These are phyloP conservation scores for Cryptus armator DNA, from an alignment of 2,888 invertebrate species.

Conservation along the genomic window DNA sequence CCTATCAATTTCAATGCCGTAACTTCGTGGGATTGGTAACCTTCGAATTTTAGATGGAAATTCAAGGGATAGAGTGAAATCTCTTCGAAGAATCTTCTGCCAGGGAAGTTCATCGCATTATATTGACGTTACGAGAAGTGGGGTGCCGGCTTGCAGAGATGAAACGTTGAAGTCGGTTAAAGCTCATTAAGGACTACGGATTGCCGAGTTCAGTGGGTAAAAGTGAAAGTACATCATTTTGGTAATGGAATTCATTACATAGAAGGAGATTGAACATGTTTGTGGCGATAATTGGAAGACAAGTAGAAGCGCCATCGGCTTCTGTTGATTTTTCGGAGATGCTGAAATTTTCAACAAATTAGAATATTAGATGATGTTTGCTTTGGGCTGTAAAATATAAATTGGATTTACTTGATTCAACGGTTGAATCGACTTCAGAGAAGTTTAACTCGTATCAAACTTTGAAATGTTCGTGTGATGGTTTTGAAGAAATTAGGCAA, in stretches of 20 bases:
- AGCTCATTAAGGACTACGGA: background rate
- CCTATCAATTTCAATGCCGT: slow-evolving; percentile 15
- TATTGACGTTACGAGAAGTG: background rate
- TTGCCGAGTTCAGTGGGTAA: background rate
- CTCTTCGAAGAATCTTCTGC: background rate
- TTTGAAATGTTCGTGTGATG: too few species aligned
- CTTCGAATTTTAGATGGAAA: background rate
- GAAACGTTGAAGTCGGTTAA: background rate
- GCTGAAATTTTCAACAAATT: too few species aligned
- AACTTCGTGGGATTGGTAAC: background rate
- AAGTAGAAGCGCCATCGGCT: too few species aligned
- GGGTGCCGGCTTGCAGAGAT: background rate
- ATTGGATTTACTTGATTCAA: too few species aligned
- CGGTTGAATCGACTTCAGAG: too few species aligned
- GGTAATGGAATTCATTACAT: background rate
- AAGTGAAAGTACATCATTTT: background rate
- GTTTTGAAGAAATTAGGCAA: too few species aligned
- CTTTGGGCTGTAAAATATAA: too few species aligned
- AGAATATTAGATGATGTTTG: too few species aligned
- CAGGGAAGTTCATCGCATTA: background rate
- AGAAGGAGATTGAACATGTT: background rate
- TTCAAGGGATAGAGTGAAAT: slow-evolving; percentile 1
- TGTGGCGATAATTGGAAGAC: background rate
- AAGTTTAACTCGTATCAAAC: too few species aligned
- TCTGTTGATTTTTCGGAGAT: too few species aligned